phyloP scores from a whole-genome alignment of 1,140 invertebrate species.

The Bradysia coprophila region DNA sequence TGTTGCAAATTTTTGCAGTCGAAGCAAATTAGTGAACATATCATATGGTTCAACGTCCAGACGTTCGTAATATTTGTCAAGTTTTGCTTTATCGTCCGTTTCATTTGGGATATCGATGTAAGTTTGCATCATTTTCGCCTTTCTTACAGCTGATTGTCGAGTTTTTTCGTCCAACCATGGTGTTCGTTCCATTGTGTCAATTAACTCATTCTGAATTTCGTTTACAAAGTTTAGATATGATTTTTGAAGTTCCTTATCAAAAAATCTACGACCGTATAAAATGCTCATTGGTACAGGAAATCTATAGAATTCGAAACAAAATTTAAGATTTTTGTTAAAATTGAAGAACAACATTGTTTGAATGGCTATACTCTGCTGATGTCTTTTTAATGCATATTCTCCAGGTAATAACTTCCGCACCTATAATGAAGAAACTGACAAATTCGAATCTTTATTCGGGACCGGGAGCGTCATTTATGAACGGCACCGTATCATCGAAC shows the following conservation, averaged over 20 bases:
- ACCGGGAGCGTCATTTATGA: neutral
- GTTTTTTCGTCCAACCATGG: constrained; percentile 88
- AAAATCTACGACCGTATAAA: constrained; percentile 81
- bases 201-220: constrained; percentile 69
- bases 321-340: constrained; percentile 73
- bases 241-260: constrained; percentile 59
- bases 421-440: constrained; percentile 1
- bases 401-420: neutral
- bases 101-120: constrained; percentile 84
- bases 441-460: neutral
- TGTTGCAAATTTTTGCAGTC: constrained; percentile 58
- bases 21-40: constrained; percentile 84
- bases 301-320: constrained; percentile 83
- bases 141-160: constrained; percentile 56
- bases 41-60: constrained; percentile 55
- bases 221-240: constrained; percentile 84
- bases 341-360: constrained; percentile 58
- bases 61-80: constrained; percentile 68
- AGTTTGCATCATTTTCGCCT: constrained; percentile 75
- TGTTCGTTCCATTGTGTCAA: constrained; percentile 29
- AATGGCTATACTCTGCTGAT: constrained; percentile 93
- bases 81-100: constrained; percentile 48
- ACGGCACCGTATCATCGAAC: no score
- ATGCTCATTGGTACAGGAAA: constrained; percentile 71
- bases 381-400: constrained; percentile 33